Conservation (phyloP, 2,797 vertebrate genomes). For the Anniella stebbinsi region DNA sequence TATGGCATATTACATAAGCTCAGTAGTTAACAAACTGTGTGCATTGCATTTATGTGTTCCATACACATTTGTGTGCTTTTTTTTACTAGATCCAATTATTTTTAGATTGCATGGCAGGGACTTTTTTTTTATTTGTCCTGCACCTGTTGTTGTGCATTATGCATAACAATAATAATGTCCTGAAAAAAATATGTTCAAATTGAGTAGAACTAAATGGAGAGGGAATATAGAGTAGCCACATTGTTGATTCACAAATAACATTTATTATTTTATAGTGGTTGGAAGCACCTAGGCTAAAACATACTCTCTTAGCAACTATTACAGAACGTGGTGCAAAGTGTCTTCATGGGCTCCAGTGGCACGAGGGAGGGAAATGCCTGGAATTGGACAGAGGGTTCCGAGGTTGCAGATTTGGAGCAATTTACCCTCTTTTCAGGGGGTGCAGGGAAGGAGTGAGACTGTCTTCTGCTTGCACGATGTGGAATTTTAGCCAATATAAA, state of each 20-base stretch:
- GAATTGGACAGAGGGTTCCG: too few species aligned
- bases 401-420: not conserved
- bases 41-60: not conserved
- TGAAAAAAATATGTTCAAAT: not conserved
- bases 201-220: not conserved
- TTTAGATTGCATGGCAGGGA: not conserved
- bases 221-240: not conserved
- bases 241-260: too few species aligned
- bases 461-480: not conserved
- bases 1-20: not conserved
- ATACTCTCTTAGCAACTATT: not conserved
- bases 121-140: not conserved
- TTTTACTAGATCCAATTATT: slow-evolving; percentile 34
- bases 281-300: slow-evolving; percentile 14
- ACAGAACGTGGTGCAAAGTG: not conserved
- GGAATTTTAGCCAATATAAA: not conserved
- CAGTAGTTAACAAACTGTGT: not conserved
- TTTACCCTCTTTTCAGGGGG: not conserved
- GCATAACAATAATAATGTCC: not conserved
- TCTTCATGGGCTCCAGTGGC: not conserved
- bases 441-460: not conserved
- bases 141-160: not conserved
- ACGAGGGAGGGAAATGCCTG: too few species aligned
- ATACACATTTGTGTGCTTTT: not conserved
- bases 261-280: slow-evolving; percentile 11